A percentile compares a stretch with the other conserved stretches of the same genome.
These are phyloP conservation scores for Mustela nigripes DNA, from an alignment of 2,113 vertebrate species.

Conservation along the genomic window DNA sequence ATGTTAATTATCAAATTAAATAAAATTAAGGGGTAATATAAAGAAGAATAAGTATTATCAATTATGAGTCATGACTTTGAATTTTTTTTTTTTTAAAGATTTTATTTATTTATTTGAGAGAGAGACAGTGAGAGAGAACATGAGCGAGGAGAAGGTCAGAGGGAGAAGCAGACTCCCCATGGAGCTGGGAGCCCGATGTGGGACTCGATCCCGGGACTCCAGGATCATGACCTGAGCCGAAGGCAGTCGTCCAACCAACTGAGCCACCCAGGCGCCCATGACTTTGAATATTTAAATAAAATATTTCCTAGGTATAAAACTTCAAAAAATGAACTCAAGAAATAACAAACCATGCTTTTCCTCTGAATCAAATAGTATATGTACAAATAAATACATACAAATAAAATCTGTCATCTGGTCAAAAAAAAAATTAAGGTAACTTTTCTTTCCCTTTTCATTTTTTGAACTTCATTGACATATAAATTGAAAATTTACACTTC, in stretches of 20 bases:
- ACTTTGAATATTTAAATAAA: conserved; percentile 4
- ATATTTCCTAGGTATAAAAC: background rate
- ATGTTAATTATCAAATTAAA: background rate
- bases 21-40: background rate
- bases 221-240: too few relatives aligned
- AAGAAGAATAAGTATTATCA: background rate
- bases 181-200: too few relatives aligned
- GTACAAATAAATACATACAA: background rate
- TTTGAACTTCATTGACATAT: background rate
- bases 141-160: too few relatives aligned
- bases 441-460: background rate
- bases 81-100: too few relatives aligned
- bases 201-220: too few relatives aligned
- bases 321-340: background rate
- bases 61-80: background rate
- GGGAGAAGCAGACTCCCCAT: too few relatives aligned
- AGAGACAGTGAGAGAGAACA: too few relatives aligned
- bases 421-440: background rate
- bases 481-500: background rate
- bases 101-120: too few relatives aligned
- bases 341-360: background rate
- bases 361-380: background rate
- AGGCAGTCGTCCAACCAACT: too few relatives aligned
- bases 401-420: background rate
- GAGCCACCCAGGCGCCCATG: too few relatives aligned